phyloP scores from a whole-genome alignment of 2,888 invertebrate genomes.

The Sinodicranocentrus sp. region DNA sequence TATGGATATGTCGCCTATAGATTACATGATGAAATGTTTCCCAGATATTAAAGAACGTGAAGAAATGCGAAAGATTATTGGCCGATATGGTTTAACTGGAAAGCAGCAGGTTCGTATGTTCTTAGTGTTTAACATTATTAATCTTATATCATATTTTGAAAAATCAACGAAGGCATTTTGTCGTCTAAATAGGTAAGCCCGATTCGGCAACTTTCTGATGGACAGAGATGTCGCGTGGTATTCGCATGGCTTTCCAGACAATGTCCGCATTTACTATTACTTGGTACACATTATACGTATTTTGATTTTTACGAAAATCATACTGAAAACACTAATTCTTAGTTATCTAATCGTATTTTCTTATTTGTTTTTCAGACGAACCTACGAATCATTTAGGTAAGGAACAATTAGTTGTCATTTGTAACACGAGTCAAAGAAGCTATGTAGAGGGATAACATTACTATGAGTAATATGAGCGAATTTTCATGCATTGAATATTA shows the following conservation, averaged over 20 bases:
- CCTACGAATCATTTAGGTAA: constrained; percentile 78
- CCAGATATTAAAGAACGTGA: constrained; percentile 98
- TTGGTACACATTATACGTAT: constrained; percentile 14
- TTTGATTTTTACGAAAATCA: neutral
- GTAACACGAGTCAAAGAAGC: too few species aligned
- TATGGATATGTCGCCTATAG: constrained; percentile 95
- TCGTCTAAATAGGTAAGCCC: constrained; percentile 86
- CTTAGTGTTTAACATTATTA: constrained; percentile 18
- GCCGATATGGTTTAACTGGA: constrained; percentile 97
- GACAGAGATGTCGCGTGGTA: constrained; percentile 98
- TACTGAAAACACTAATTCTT: neutral
- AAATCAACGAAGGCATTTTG: neutral
- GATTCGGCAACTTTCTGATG: constrained; percentile 96
- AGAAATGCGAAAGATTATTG: constrained; percentile 99
- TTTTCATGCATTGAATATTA: too few species aligned
- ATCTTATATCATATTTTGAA: neutral
- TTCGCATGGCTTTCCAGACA: constrained; percentile 99
- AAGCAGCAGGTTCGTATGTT: constrained; percentile 88
- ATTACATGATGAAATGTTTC: constrained; percentile 98
- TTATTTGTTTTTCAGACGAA: constrained; percentile 79
- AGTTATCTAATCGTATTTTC: too few species aligned
- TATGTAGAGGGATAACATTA: too few species aligned
- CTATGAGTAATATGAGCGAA: neutral
- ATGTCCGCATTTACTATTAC: constrained; percentile 90
- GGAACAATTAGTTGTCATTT: neutral